These are phyloP conservation scores for Drosophila subquinaria DNA, from an alignment of 2,888 invertebrate species.

Conservation along the genomic window DNA sequence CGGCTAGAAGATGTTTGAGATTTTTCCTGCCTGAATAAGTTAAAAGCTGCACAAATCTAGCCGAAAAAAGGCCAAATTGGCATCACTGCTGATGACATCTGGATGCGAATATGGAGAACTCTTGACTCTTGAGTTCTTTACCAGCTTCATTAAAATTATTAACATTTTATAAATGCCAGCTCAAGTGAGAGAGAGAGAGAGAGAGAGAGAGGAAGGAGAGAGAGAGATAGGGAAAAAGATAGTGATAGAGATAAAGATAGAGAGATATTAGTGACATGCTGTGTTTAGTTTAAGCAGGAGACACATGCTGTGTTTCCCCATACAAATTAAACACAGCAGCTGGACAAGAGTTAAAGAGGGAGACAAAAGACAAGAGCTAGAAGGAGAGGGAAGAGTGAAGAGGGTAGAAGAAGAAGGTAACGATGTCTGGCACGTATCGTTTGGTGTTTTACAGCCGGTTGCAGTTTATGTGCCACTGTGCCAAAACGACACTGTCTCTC, in stretches of 20 bases:
- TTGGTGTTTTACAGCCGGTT: conserved; percentile 52
- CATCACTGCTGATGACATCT: not conserved
- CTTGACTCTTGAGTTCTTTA: not conserved
- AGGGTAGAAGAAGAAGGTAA: not conserved
- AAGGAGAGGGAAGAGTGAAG: not conserved
- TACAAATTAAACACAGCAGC: conserved; percentile 62
- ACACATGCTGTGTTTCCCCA: conserved; percentile 52
- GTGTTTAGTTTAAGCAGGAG: conserved; percentile 47
- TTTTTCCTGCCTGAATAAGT: no score
- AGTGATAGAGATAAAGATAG: not conserved
- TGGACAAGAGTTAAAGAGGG: conserved; percentile 25
- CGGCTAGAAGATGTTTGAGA: no score
- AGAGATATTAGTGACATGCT: conserved; percentile 60
- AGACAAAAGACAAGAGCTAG: no score
- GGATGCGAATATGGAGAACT: not conserved
- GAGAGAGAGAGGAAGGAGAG: not conserved
- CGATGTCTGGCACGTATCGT: not conserved
- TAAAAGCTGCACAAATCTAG: no score
- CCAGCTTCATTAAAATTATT: conserved; percentile 49
- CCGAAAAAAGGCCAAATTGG: no score
- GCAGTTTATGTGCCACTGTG: conserved; percentile 68
- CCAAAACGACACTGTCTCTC: conserved; percentile 51
- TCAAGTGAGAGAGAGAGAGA: not conserved
- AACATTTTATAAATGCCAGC: conserved; percentile 30
- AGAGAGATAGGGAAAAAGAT: not conserved